Evolutionary conservation across 2,113 vertebrate species (phyloP).

Genomic region (Rhinogobius similis): DNA sequence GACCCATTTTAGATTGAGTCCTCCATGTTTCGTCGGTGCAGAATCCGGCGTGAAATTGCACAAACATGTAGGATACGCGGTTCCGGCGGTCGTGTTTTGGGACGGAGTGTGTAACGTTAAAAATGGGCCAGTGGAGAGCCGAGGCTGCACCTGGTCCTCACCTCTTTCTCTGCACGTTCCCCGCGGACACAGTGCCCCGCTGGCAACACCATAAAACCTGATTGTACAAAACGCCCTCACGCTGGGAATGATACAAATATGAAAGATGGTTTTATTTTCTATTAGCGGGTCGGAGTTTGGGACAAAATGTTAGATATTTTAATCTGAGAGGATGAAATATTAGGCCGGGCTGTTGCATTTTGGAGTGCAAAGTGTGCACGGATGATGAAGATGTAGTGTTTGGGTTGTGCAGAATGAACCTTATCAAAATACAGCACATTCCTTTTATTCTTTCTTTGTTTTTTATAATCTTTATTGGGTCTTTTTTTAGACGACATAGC

Average conservation of each 20-base stretch:
- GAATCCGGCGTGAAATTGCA: slow-evolving; percentile 39
- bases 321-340: slow-evolving; percentile 4
- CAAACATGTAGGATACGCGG: slow-evolving; percentile 62
- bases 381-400: background rate
- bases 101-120: slow-evolving; percentile 50
- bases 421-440: background rate
- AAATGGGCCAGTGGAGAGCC: slow-evolving; percentile 55
- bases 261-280: slow-evolving; percentile 44
- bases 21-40: slow-evolving; percentile 51
- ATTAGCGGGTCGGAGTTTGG: background rate
- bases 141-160: slow-evolving; percentile 70
- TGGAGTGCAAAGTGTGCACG: background rate
- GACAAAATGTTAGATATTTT: slow-evolving; percentile 4
- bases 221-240: slow-evolving; percentile 74
- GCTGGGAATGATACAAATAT: slow-evolving; percentile 68
- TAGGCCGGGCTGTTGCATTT: background rate
- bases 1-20: slow-evolving; percentile 70
- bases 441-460: background rate
- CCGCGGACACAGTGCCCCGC: slow-evolving; percentile 59
- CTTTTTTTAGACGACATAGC: too few relatives aligned
- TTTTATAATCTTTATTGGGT: background rate
- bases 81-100: slow-evolving; percentile 55
- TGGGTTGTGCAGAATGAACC: background rate
- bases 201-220: slow-evolving; percentile 72
- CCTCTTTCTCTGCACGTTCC: slow-evolving; percentile 65